Conservation (phyloP, 2,113 vertebrate genomes). For the Anas platyrhynchos region DNA sequence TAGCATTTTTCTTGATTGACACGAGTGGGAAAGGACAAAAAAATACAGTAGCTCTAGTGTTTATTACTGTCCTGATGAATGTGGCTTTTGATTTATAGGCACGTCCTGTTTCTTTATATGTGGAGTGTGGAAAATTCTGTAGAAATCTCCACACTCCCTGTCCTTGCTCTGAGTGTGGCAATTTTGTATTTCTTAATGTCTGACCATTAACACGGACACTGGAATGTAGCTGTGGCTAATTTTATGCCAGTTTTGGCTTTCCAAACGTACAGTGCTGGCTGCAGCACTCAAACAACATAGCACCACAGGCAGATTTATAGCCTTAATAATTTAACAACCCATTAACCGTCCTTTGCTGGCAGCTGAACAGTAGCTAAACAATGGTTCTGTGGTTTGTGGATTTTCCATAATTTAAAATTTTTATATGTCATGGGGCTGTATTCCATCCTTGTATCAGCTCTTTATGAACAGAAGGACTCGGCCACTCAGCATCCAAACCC, state of each 20-base stretch:
- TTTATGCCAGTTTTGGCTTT: background rate
- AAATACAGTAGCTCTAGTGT: background rate
- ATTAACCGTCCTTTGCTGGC: background rate
- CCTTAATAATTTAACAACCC: fast-evolving
- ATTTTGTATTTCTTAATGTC: background rate
- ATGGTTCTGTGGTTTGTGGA: background rate
- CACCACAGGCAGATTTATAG: background rate
- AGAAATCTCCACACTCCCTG: background rate
- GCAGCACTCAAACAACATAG: background rate
- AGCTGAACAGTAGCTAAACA: background rate
- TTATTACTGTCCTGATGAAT: background rate
- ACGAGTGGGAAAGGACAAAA: background rate
- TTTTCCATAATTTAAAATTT: background rate
- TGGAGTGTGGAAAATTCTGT: background rate
- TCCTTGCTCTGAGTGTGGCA: background rate
- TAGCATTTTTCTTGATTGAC: background rate
- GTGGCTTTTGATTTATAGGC: background rate
- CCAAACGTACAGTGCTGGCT: background rate
- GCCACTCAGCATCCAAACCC: background rate
- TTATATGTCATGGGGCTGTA: background rate
- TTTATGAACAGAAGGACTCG: fast-evolving
- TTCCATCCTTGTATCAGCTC: background rate
- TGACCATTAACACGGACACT: background rate
- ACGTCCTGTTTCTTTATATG: background rate
- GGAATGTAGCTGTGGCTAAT: background rate